Percentiles rank a stretch among this genome's conserved stretches.
phyloP scores from a whole-genome alignment of 2,888 invertebrate species.

The Cataglyphis livida region DNA sequence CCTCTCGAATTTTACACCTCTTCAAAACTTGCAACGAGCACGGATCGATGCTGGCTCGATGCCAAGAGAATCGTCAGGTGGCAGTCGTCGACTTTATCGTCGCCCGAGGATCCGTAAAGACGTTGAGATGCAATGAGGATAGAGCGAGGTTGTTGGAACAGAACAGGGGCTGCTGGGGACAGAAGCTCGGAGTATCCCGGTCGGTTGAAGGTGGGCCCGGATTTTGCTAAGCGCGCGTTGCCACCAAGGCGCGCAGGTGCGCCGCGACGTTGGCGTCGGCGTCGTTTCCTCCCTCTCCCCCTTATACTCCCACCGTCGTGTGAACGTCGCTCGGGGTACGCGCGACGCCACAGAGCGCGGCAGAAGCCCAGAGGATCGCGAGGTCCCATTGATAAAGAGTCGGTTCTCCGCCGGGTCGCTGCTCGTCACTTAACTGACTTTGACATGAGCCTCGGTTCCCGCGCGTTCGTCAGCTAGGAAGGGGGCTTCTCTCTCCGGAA shows the following conservation, averaged over 20 bases:
- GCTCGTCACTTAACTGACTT: constrained; percentile 61
- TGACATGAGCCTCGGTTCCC: constrained; percentile 76
- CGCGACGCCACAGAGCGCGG: constrained; percentile 75
- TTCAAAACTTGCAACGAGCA: constrained; percentile 15
- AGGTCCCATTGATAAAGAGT: constrained; percentile 70
- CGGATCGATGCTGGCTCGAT: constrained; percentile 9
- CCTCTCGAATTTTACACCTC: neutral
- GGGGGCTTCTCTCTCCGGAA: constrained; percentile 56
- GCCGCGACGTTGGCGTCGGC: constrained; percentile 83
- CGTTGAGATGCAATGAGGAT: constrained; percentile 45
- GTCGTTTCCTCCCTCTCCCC: constrained; percentile 40
- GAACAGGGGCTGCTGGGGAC: constrained; percentile 25
- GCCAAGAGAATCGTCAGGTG: constrained; percentile 56
- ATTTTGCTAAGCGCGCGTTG: constrained; percentile 49
- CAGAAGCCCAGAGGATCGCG: constrained; percentile 78
- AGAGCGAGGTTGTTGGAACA: constrained; percentile 20
- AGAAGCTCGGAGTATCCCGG: constrained; percentile 62
- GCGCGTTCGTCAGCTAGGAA: constrained; percentile 71
- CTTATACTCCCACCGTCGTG: constrained; percentile 65
- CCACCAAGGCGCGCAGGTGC: constrained; percentile 83
- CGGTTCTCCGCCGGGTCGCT: constrained; percentile 64
- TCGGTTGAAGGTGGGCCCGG: constrained; percentile 61
- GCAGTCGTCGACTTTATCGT: constrained; percentile 41
- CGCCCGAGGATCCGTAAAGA: neutral
- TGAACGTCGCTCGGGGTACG: constrained; percentile 65